Percentiles rank a stretch among this genome's conserved stretches.
Evolutionary conservation across 2,797 vertebrate genomes (phyloP).

Genomic region (Smutsia gigantea): DNA sequence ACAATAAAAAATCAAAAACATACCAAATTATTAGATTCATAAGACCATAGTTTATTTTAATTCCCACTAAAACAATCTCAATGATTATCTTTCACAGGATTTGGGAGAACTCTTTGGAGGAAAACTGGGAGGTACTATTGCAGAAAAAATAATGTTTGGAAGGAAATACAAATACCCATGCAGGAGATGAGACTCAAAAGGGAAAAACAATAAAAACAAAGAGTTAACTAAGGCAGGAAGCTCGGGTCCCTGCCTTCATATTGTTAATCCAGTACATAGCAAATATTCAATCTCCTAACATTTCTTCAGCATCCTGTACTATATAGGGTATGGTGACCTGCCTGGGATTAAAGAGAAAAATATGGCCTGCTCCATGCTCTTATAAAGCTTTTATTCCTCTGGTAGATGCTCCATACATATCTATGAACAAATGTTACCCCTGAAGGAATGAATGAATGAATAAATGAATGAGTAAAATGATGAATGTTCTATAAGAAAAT

Average conservation of each 20-base stretch:
- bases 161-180: not conserved
- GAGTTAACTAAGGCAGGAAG: not conserved
- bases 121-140: not conserved
- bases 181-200: not conserved
- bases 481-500: not conserved
- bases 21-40: not conserved
- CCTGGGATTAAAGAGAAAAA: not conserved
- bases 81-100: not conserved
- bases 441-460: conserved; percentile 2
- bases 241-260: not conserved
- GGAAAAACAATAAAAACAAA: not conserved
- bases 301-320: not conserved
- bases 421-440: not conserved
- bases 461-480: not conserved
- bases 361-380: not conserved
- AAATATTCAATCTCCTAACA: not conserved
- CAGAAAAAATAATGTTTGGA: not conserved
- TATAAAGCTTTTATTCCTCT: not conserved
- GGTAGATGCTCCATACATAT: not conserved
- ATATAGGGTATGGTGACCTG: not conserved
- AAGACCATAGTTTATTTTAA: not conserved
- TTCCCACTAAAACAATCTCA: not conserved
- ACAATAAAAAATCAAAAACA: not conserved
- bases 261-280: not conserved
- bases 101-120: not conserved